phyloP scores from a whole-genome alignment of 2,888 invertebrate genomes.

The Netelia melanura region DNA sequence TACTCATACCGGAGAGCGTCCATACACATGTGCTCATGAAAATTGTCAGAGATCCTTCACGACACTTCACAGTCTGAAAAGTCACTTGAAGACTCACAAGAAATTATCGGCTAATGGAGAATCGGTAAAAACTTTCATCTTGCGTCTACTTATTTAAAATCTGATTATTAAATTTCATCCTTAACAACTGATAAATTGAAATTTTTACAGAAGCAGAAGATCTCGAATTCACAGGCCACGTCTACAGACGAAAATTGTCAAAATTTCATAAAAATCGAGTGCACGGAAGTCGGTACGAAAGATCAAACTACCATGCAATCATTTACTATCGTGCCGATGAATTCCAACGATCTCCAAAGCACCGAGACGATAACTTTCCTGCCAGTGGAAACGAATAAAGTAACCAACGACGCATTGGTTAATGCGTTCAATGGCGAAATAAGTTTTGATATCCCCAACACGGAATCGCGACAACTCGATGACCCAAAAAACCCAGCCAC shows the following conservation, averaged over 20 bases:
- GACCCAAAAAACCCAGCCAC: conserved; percentile 44
- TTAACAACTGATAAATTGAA: neutral
- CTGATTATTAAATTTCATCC: too few species aligned
- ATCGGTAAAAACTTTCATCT: conserved; percentile 71
- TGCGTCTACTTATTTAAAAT: too few species aligned
- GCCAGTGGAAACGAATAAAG: conserved; percentile 67
- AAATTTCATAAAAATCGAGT: conserved; percentile 62
- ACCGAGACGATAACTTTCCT: conserved; percentile 73
- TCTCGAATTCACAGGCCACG: neutral
- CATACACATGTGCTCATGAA: conserved; percentile 90
- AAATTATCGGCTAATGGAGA: conserved; percentile 78
- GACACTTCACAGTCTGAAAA: conserved; percentile 93
- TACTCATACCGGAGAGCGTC: conserved; percentile 93
- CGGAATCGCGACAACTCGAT: conserved; percentile 65
- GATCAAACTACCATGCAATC: conserved; percentile 70
- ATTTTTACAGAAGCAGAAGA: conserved; percentile 52
- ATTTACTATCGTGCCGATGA: conserved; percentile 76
- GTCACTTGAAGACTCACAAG: conserved; percentile 92
- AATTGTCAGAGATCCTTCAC: conserved; percentile 92
- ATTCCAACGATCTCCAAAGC: conserved; percentile 68
- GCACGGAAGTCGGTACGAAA: conserved; percentile 48
- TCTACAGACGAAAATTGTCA: conserved; percentile 45
- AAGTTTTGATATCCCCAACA: conserved; percentile 66
- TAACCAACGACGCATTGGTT: conserved; percentile 55
- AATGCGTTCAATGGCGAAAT: conserved; percentile 65